Conservation (phyloP, 2,888 invertebrate species). For the Toxonevra muliebris region DNA sequence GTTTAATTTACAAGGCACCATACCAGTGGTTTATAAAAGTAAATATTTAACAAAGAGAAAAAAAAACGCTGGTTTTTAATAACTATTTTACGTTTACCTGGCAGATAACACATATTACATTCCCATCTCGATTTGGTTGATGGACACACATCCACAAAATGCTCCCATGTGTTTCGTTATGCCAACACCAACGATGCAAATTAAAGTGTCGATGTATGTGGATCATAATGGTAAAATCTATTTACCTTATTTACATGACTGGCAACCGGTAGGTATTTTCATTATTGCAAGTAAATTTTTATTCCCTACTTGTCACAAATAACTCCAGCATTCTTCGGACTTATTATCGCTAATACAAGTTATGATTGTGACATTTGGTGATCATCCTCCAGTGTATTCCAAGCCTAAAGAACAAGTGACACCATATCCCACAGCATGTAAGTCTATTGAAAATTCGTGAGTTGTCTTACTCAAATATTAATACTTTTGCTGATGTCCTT, state of each 20-base stretch:
- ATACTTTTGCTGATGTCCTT: neutral
- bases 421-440: slow-evolving; percentile 67
- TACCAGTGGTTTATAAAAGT: slow-evolving; percentile 92
- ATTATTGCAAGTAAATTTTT: no score
- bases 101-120: slow-evolving; percentile 88
- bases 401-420: slow-evolving; percentile 70
- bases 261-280: slow-evolving; percentile 74
- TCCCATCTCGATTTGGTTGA: slow-evolving; percentile 94
- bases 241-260: slow-evolving; percentile 95
- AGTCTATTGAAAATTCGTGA: slow-evolving; percentile 13
- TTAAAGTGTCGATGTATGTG: slow-evolving; percentile 93
- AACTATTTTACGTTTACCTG: slow-evolving; percentile 34
- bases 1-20: slow-evolving; percentile 87
- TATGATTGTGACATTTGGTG: slow-evolving; percentile 92
- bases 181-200: slow-evolving; percentile 94
- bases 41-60: slow-evolving; percentile 4
- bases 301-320: neutral
- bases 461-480: neutral
- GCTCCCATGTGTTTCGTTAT: slow-evolving; percentile 95
- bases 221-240: slow-evolving; percentile 96
- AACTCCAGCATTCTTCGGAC: slow-evolving; percentile 75
- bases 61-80: slow-evolving; percentile 3
- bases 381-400: slow-evolving; percentile 92
- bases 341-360: slow-evolving; percentile 88
- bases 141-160: slow-evolving; percentile 97